Base-by-base conservation (phyloP, 2,113 vertebrate species). In the Tragelaphus scriptus region DNA sequence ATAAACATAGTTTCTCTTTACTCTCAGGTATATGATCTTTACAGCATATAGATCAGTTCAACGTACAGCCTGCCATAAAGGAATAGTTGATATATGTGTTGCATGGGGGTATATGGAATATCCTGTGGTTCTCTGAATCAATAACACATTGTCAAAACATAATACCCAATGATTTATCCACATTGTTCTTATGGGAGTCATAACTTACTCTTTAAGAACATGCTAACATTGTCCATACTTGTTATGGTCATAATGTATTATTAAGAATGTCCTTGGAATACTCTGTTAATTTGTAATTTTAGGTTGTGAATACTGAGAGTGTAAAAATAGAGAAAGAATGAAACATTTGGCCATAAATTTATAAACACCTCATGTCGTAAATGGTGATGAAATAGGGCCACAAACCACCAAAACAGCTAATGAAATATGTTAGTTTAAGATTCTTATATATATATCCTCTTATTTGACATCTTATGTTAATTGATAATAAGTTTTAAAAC, bases 201-300 rank as follows among this genome's bases (percentile, higher is more conserved):
- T 97, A 98, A 97, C 58, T 97, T 91, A 96, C 15, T 91, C 79
- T 95, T 94, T 93, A 96, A 97, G 97, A 97, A 96, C 0, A 47
- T 97, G 95, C 49, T 96, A 97, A 96, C 81, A 9, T 90, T 65
- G 82, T 93, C 80, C 88, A 77, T 95, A 77, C 89, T 97, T 96
- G 91, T 81, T 87, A 85, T 51, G 91, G 82, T 95, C 96, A 23
- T 75, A 95, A 84, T 94, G 44, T 68, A 44, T 95, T 96, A 92
- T 79, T 97, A 92, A 75, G 82, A 96, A 87, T 90, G 63, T 59
- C 85, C 53, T 94, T 97, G 82, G 91, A 94, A 95, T 98, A 88
- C 80, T 93, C 92, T 30, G 36, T 91, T 98, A 95, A 94, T 98
- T 94, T 71, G 49, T 91, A 87, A 91, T 95, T 95, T 97, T 84